phyloP scores from a whole-genome alignment of 1,140 invertebrate genomes.

The Pristionchus pacificus region DNA sequence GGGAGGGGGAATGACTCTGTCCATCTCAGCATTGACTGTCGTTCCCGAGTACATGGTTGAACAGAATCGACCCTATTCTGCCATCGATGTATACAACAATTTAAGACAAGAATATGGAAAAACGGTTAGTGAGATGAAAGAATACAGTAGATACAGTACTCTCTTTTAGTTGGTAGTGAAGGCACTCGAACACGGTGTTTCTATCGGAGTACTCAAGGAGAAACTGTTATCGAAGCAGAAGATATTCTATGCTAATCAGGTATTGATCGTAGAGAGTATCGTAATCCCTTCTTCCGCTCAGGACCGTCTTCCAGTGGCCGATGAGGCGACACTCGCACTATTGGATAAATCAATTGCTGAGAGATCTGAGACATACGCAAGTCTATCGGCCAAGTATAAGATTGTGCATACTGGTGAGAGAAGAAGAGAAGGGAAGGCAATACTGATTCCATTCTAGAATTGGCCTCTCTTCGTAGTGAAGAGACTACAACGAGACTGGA shows the following conservation, averaged over 20 bases:
- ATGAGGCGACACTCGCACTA: not conserved
- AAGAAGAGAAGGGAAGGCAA: not conserved
- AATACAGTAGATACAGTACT: not conserved
- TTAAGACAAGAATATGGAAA: not conserved
- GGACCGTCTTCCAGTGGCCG: not conserved
- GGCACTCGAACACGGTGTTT: not conserved
- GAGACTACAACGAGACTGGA: not conserved
- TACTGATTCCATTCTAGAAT: not conserved
- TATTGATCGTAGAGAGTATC: not conserved
- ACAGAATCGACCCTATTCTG: not conserved
- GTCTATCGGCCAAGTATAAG: not conserved
- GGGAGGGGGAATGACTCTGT: not conserved
- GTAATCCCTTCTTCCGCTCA: not conserved
- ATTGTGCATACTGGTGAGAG: not conserved
- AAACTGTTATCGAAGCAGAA: not conserved
- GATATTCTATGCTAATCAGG: not conserved
- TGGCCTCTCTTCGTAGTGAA: not conserved
- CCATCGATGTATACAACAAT: not conserved
- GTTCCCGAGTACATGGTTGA: not conserved
- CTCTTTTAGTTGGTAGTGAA: not conserved
- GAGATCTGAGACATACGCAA: not conserved
- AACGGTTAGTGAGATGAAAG: not conserved
- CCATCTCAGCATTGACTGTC: not conserved
- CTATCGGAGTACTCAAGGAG: not conserved
- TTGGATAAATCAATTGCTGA: not conserved